Percentiles rank a stretch among this genome's conserved stretches.
Evolutionary conservation across 2,888 invertebrate species (phyloP).

Genomic region (Hymenopus coronatus): DNA sequence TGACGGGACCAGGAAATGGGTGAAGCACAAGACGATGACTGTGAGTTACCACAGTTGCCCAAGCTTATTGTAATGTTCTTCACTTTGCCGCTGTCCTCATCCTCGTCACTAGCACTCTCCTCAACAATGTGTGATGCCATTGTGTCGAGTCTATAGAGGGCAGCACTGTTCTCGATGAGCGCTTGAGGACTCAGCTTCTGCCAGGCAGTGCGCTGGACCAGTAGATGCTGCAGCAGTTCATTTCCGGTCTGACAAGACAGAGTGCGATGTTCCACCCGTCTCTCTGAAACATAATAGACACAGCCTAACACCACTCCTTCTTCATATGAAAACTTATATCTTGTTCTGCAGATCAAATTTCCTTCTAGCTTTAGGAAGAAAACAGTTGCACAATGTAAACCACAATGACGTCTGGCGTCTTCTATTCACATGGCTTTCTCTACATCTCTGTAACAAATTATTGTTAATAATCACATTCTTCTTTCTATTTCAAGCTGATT

Average conservation of each 20-base stretch:
- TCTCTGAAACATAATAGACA: not conserved
- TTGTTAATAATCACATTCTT: no score
- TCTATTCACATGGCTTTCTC: no score
- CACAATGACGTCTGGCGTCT: no score
- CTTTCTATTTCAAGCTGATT: no score
- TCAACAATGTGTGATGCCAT: slow-evolving; percentile 33
- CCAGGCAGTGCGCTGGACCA: slow-evolving; percentile 31
- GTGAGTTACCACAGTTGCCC: slow-evolving; percentile 30
- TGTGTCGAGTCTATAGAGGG: not conserved
- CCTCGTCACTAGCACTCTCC: slow-evolving; percentile 36
- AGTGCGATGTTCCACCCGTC: slow-evolving; percentile 43
- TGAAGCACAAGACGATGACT: slow-evolving; percentile 5
- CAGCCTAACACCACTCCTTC: no score
- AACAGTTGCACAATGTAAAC: no score
- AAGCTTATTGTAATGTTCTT: slow-evolving; percentile 48
- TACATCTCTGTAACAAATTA: no score
- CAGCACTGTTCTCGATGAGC: not conserved
- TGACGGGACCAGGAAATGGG: slow-evolving; percentile 15
- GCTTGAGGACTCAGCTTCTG: slow-evolving; percentile 38
- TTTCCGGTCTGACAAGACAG: slow-evolving; percentile 48
- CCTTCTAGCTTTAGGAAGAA: no score
- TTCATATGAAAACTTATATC: not conserved
- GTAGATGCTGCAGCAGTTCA: slow-evolving; percentile 44
- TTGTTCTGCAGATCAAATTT: not conserved
- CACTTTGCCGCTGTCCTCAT: slow-evolving; percentile 45